These are phyloP conservation scores for Thalassophryne amazonica DNA, from an alignment of 2,797 vertebrate genomes.

Conservation along the genomic window DNA sequence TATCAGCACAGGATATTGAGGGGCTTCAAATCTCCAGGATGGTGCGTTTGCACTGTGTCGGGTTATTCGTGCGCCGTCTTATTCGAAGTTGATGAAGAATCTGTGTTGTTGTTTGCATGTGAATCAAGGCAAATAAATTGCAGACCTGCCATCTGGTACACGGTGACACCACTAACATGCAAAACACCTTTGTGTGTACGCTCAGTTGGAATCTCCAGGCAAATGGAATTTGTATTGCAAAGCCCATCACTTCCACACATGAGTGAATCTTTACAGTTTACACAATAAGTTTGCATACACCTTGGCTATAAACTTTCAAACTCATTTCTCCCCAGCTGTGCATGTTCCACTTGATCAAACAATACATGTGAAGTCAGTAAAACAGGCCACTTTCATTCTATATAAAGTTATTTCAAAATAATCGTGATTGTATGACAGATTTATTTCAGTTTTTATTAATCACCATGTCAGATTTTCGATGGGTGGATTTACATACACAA, in stretches of 20 bases:
- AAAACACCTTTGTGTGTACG: constrained; percentile 41
- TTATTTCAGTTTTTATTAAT: too few relatives aligned
- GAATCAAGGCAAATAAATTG: constrained; percentile 29
- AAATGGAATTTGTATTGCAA: constrained; percentile 62
- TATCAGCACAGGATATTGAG: constrained; percentile 18
- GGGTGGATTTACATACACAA: too few relatives aligned
- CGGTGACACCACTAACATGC: constrained; percentile 46
- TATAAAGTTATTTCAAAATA: too few relatives aligned
- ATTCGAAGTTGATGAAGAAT: constrained; percentile 1
- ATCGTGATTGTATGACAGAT: too few relatives aligned
- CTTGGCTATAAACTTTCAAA: too few relatives aligned
- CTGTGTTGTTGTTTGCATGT: constrained; percentile 37
- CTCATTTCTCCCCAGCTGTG: too few relatives aligned
- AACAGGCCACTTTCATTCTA: too few relatives aligned
- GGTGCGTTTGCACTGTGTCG: constrained; percentile 13
- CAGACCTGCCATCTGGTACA: constrained; percentile 36
- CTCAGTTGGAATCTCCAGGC: constrained; percentile 27
- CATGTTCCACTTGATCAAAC: too few relatives aligned
- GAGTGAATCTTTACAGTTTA: constrained; percentile 32
- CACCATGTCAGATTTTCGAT: too few relatives aligned
- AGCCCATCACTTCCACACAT: constrained; percentile 18
- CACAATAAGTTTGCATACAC: too few relatives aligned
- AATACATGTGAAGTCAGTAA: too few relatives aligned
- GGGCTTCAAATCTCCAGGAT: not conserved
- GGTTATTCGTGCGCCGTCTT: not conserved